phyloP scores from a whole-genome alignment of 2,888 invertebrate genomes.

The Digitonthophagus gazella region DNA sequence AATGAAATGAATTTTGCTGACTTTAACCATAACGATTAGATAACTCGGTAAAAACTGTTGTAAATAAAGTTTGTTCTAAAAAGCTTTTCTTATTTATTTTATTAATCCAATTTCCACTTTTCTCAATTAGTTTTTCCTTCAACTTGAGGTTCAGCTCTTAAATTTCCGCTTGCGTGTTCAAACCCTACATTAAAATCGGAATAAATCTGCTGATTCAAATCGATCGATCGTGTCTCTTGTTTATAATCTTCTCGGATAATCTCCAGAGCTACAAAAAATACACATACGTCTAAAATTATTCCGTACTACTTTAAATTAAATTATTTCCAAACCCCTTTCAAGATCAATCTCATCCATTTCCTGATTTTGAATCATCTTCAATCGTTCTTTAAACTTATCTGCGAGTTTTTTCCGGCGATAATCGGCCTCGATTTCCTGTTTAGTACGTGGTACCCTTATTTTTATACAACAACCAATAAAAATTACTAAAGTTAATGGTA shows the following conservation, averaged over 20 bases:
- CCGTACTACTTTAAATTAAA: slow-evolving; percentile 31
- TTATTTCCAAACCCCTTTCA: slow-evolving; percentile 63
- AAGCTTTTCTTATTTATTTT: no score
- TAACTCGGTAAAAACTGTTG: no score
- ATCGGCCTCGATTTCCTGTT: slow-evolving; percentile 93
- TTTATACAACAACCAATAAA: slow-evolving; percentile 87
- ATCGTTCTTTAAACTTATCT: slow-evolving; percentile 75
- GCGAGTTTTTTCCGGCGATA: slow-evolving; percentile 82
- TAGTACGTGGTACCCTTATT: slow-evolving; percentile 89
- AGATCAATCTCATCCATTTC: slow-evolving; percentile 84
- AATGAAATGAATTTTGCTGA: no score
- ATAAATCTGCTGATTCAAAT: slow-evolving; percentile 35
- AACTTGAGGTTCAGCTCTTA: slow-evolving; percentile 35
- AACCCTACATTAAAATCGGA: slow-evolving; percentile 51
- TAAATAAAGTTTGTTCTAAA: no score
- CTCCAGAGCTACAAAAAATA: slow-evolving; percentile 62
- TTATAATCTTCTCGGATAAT: slow-evolving; percentile 64
- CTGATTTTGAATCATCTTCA: slow-evolving; percentile 78
- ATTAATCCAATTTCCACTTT: no score
- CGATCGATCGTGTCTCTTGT: slow-evolving; percentile 52
- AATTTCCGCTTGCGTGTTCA: slow-evolving; percentile 50
- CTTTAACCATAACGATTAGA: no score
- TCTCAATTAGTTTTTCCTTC: no score
- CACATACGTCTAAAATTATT: background rate
- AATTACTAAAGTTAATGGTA: slow-evolving; percentile 60